Percentiles rank a stretch among this genome's conserved stretches.
Evolutionary conservation across 1,140 invertebrate genomes (phyloP).

Genomic region (Aphelenchoides besseyi): DNA sequence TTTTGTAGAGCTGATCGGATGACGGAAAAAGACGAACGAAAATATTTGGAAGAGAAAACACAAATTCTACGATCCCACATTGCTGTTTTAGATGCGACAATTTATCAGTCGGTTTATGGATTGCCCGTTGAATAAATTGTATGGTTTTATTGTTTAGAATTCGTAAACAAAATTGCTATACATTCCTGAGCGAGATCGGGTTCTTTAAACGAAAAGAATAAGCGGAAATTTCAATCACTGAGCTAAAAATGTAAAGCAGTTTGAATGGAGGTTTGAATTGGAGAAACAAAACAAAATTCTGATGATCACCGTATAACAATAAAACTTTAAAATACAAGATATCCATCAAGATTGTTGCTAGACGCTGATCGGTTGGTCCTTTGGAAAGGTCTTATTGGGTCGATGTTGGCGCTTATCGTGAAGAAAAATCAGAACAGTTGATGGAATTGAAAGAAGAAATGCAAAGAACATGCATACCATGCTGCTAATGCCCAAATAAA

Average conservation of each 20-base stretch:
- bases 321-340: slow-evolving; percentile 14
- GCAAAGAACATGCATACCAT: slow-evolving; percentile 33
- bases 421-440: slow-evolving; percentile 36
- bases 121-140: too few species aligned
- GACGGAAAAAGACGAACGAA: neutral
- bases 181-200: neutral
- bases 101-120: neutral
- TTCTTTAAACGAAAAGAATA: neutral
- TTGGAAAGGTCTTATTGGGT: slow-evolving; percentile 43
- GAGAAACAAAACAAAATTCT: slow-evolving; percentile 14
- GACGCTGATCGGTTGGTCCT: slow-evolving; percentile 33
- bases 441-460: slow-evolving; percentile 32
- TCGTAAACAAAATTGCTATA: neutral
- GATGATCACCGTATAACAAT: slow-evolving; percentile 14
- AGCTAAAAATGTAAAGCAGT: neutral
- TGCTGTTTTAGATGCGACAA: slow-evolving; percentile 1
- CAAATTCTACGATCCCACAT: slow-evolving; percentile 5
- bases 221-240: neutral
- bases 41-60: slow-evolving; percentile 9
- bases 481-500: slow-evolving; percentile 32
- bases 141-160: too few species aligned
- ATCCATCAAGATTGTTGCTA: slow-evolving; percentile 22
- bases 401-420: slow-evolving; percentile 37
- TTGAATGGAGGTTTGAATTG: neutral
- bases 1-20: slow-evolving; percentile 3